Conservation (phyloP, 2,113 vertebrate species). For the Strix uralensis region DNA sequence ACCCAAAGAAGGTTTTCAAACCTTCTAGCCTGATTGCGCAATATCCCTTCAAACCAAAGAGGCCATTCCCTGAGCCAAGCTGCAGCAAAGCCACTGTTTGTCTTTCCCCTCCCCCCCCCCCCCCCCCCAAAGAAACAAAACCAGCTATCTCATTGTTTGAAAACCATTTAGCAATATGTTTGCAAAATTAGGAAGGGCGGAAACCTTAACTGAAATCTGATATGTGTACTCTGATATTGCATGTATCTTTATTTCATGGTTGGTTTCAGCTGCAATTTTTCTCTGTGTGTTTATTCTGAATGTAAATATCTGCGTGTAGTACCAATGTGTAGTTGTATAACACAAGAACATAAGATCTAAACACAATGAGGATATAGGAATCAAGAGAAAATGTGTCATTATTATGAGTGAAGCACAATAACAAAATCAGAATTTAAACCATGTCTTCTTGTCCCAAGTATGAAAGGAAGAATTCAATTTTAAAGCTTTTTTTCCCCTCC, state of each 20-base stretch:
- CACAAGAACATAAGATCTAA: background rate
- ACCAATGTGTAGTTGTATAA: background rate
- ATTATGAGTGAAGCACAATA: background rate
- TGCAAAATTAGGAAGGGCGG: background rate
- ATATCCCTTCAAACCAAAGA: background rate
- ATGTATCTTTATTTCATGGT: background rate
- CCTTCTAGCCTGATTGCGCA: background rate
- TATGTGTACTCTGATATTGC: background rate
- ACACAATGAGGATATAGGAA: background rate
- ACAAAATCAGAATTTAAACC: background rate
- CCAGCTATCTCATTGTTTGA: background rate
- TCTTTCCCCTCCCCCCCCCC: no score
- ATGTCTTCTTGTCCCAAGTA: background rate
- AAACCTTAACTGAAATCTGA: background rate
- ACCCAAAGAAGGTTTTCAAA: background rate
- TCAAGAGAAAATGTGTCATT: background rate
- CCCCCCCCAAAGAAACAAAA: background rate
- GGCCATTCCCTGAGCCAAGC: background rate
- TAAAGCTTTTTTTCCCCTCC: background rate
- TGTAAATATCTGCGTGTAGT: background rate
- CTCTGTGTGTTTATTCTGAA: background rate
- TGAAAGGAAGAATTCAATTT: background rate
- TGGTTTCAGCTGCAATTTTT: background rate
- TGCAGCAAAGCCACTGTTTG: background rate
- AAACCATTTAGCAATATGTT: background rate